Base-by-base conservation (phyloP, 2,888 invertebrate genomes). In the Drosophila differens region DNA sequence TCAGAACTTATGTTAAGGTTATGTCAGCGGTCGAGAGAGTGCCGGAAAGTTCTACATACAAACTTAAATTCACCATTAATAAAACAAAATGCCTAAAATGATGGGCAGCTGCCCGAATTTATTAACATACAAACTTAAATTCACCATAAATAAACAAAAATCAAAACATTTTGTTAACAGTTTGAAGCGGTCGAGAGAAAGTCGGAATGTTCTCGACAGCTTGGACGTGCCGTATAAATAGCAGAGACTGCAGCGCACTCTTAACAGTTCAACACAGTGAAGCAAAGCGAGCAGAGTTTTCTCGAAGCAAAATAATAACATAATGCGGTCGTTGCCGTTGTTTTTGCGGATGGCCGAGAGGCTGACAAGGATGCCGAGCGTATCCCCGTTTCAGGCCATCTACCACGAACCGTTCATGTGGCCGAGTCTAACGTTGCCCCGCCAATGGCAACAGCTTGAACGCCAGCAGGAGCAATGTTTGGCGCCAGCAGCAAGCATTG, bases 251-350 rank as follows among this genome's bases (percentile, higher is more conserved):
- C 7, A n/a, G 25, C 10, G 32, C 10, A 41, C 49, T 51, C 32
- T 51, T 54, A 57, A 51, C 81, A 89, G 69, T 86, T 59, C 4
- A 58, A 63, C 51, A 61, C 37, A 60, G 4, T 25, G 41, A 51
- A 58, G 33, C 32, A 41, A 64, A 75, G 57, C 49, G 52, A 62
- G 19, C 53, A n/a, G 62, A 79, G 53, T 7, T 25, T 16, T 16
- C 2, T 47, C 2, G 9, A 9, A 25, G 4, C 47, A 16, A 16
- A 4, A 16, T 25, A 47, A 25, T 70, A 76, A 3, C 71, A 60
- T 14, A 22, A 93, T 93, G 93, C 83, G 93, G 59, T 81, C 84
- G 19, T 62, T 92, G 73, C 92, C 93, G n/a, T 79, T 92, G 73
- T 81, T 92, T 22, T 67, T 89, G 69, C 91, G 85, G 52, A 81